Conservation (phyloP, 2,113 vertebrate species). For the Sardina pilchardus region DNA sequence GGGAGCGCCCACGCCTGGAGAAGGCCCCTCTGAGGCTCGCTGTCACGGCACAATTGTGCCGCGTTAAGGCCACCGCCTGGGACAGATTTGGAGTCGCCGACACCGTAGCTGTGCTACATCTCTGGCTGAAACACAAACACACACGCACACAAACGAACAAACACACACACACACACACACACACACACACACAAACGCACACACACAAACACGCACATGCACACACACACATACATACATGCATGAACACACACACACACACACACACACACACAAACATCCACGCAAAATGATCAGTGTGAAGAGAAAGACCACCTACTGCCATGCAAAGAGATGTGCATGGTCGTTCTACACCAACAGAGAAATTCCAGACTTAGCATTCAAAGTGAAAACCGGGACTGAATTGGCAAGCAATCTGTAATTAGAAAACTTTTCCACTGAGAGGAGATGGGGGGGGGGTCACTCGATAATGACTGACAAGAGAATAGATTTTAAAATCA, state of each 20-base stretch:
- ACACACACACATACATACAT: not conserved
- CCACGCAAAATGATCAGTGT: not conserved
- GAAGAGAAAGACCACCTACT: not conserved
- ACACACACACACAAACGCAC: not conserved
- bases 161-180: not conserved
- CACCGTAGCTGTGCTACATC: slow-evolving; percentile 35
- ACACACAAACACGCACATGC: not conserved
- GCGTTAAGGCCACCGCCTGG: slow-evolving; percentile 61
- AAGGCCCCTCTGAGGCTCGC: slow-evolving; percentile 44
- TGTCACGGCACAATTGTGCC: slow-evolving; percentile 65
- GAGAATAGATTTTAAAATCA: slow-evolving; percentile 58
- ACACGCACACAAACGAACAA: not conserved
- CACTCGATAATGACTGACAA: slow-evolving; percentile 59
- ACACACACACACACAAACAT: not conserved
- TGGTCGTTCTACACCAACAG: too few species aligned
- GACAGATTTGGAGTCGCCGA: slow-evolving; percentile 53
- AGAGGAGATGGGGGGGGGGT: not conserved
- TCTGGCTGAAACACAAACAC: not conserved
- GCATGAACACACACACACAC: not conserved
- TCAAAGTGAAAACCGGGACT: not conserved
- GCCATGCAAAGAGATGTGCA: not conserved
- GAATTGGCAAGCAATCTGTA: not conserved
- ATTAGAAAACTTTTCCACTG: slow-evolving; percentile 1
- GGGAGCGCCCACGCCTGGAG: slow-evolving; percentile 51
- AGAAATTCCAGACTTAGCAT: not conserved